Evolutionary conservation across 2,797 vertebrate species (phyloP), one percentile per base, ranked within the genome.

Genomic region (Rhabdophis nuchalis): DNA sequence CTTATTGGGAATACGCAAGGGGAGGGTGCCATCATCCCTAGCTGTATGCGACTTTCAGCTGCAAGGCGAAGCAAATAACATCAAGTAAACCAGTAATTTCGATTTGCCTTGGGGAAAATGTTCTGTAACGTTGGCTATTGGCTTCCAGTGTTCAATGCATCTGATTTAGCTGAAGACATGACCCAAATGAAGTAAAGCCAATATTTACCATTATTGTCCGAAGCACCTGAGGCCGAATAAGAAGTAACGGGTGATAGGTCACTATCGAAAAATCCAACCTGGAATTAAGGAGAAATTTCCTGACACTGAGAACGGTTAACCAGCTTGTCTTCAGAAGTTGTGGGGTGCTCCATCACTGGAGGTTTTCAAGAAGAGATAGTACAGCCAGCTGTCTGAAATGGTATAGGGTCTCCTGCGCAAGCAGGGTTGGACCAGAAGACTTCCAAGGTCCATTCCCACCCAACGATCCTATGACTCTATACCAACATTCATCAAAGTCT

Each of bases 1-100:
- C 96, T 94, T 96, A 54, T 29, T 95, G 93, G 93, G 91, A 95
- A 90, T 93, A 9, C 86, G 85, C 32, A 96, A 96, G 93, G 94
- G 61, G 57, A n/a, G 36, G 86, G 92, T 96, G 85, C 95, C 96
- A 87, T 95, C 96, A 94, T 96, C 95, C 93, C 5, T 41, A 91
- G 77, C 89, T 89, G 89, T 89, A 52, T 86, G 87, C 87, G 53
- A 54, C 82, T 46, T 68, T 87, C 46, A 20, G 2, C 58, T 82
- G 72, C 23, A 87, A 87, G 87, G 52, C 0, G 27, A 72, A 36
- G 1, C 2, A 41, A 92, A 72, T 57, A 57, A 72, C 3, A 13
- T n/a, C 23, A 53, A 77, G 86, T 93, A 50, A 88, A 89, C 29
- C 92, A 50, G 36, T 94, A 92, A 93, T 89, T 90, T 52, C 50